Evolutionary conservation across 2,888 invertebrate species (phyloP).

Genomic region (Osmoderma eremita): DNA sequence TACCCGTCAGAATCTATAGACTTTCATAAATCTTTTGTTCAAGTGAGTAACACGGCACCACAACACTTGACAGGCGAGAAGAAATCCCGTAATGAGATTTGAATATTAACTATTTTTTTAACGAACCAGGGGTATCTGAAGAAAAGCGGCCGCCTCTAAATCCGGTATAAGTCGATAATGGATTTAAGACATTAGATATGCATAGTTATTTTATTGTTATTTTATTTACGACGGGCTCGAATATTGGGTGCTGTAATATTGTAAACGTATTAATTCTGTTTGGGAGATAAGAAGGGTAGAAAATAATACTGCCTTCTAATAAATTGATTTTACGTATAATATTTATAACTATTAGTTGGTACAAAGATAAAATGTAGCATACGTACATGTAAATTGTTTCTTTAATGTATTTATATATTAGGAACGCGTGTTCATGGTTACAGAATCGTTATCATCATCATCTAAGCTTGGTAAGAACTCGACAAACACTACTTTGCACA

Average conservation of each 20-base stretch:
- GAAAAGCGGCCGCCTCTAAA: conserved; percentile 1
- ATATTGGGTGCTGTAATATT: background rate
- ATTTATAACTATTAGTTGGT: too few relatives aligned
- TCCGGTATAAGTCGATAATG: conserved; percentile 27
- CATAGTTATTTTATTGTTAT: conserved; percentile 1
- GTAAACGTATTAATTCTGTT: background rate
- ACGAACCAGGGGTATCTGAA: background rate
- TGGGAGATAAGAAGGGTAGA: too few relatives aligned
- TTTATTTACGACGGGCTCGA: background rate
- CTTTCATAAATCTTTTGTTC: conserved; percentile 40
- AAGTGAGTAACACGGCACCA: conserved; percentile 23
- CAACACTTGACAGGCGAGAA: conserved; percentile 25
- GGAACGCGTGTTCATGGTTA: too few relatives aligned
- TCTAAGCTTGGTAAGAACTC: too few relatives aligned
- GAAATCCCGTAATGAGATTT: conserved; percentile 31
- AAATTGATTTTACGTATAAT: too few relatives aligned
- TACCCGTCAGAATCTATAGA: conserved; percentile 35
- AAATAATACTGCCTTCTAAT: too few relatives aligned
- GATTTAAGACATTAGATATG: conserved; percentile 26
- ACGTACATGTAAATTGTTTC: too few relatives aligned
- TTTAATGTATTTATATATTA: too few relatives aligned
- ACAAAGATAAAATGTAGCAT: too few relatives aligned
- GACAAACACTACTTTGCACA: too few relatives aligned
- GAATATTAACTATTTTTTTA: conserved; percentile 29
- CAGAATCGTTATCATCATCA: too few relatives aligned